These are phyloP conservation scores for Clytia hemisphaerica DNA, from an alignment of 30 jellyfish, hydroid and myxozoan species.

Conservation along the genomic window DNA sequence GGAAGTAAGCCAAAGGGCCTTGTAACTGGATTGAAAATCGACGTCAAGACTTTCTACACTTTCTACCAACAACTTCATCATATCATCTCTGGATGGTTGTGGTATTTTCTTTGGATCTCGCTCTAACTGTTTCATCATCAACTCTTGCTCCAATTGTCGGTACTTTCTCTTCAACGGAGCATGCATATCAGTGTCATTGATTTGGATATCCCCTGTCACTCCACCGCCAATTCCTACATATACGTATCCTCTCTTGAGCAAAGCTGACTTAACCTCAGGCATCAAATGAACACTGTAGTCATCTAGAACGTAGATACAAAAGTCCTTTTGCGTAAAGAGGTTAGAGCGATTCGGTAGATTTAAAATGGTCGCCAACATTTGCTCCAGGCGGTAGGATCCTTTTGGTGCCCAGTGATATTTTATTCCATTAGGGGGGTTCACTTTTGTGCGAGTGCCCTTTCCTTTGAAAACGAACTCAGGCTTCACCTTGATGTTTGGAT, in stretches of 20 bases:
- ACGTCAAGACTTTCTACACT: not conserved
- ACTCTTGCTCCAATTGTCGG: constrained; percentile 22
- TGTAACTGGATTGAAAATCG: constrained; percentile 1
- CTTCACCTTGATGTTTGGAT: constrained; percentile 6
- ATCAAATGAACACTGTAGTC: constrained; percentile 51
- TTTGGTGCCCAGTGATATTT: constrained; percentile 47
- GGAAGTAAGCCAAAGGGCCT: constrained; percentile 9
- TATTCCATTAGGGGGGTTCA: constrained; percentile 24
- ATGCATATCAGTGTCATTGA: constrained; percentile 45
- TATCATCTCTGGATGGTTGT: constrained; percentile 9
- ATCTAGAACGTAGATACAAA: constrained; percentile 31
- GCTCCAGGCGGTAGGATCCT: constrained; percentile 55
- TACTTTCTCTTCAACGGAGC: constrained; percentile 13
- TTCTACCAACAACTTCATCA: constrained; percentile 4
- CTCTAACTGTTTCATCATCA: constrained; percentile 14
- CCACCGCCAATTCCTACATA: constrained; percentile 69
- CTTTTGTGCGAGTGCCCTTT: constrained; percentile 30
- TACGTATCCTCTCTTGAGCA: constrained; percentile 47
- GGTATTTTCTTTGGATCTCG: constrained; percentile 23
- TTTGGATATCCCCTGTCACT: constrained; percentile 45
- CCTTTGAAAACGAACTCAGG: constrained; percentile 47
- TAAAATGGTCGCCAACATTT: constrained; percentile 30
- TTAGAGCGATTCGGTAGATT: constrained; percentile 43
- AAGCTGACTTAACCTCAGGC: constrained; percentile 52
- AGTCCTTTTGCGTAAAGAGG: constrained; percentile 28